phyloP scores from a whole-genome alignment of 1,140 invertebrate genomes.

The Calliphora vicina region DNA sequence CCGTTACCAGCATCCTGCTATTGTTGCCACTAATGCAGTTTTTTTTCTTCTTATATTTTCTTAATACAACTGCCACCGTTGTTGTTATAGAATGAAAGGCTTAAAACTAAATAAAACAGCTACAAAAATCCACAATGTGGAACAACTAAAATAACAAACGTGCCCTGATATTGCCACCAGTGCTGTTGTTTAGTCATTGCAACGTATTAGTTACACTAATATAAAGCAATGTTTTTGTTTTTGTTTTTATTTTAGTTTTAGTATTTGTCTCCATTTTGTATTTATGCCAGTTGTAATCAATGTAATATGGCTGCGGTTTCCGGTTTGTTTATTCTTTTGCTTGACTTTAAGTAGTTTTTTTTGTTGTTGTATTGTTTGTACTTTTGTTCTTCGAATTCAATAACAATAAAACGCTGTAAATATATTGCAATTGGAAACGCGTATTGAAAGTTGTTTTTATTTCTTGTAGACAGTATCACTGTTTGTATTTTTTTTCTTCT shows the following conservation, averaged over 20 bases:
- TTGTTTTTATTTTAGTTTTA: not conserved
- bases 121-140: no score
- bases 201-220: not conserved
- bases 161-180: not conserved
- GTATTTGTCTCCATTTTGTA: not conserved
- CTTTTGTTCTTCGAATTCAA: not conserved
- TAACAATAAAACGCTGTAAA: not conserved
- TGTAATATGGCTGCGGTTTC: slow-evolving; percentile 30
- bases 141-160: not conserved
- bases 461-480: not conserved
- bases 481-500: not conserved
- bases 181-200: not conserved
- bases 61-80: no score
- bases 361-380: not conserved
- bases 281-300: slow-evolving; percentile 28
- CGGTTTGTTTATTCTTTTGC: not conserved
- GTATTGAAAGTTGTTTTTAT: not conserved
- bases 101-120: no score
- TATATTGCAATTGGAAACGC: not conserved
- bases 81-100: no score
- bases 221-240: not conserved
- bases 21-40: no score
- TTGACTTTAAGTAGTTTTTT: not conserved
- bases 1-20: no score
- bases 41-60: no score